These are phyloP conservation scores for Spodoptera litura DNA, from an alignment of 1,140 invertebrate genomes.

Conservation along the genomic window DNA sequence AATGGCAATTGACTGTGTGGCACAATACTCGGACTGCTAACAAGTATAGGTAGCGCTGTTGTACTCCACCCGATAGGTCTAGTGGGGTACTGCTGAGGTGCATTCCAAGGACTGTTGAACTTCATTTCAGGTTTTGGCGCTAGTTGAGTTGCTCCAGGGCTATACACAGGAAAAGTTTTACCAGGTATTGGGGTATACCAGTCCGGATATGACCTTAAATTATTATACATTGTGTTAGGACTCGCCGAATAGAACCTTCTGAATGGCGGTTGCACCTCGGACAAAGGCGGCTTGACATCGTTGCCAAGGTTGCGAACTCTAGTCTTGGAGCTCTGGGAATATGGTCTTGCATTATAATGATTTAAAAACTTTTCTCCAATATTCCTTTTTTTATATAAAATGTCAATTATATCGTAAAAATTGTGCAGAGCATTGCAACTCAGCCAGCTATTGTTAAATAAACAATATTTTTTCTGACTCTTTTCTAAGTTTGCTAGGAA, in stretches of 20 bases:
- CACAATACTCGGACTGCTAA: constrained; percentile 11
- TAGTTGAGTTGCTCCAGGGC: not conserved
- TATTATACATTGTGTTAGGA: not conserved
- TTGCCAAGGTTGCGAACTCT: not conserved
- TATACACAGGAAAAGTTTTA: not conserved
- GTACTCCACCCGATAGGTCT: not conserved
- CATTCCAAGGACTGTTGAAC: not conserved
- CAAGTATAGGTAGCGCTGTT: not conserved
- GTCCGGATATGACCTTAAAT: not conserved
- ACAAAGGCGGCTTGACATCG: not conserved
- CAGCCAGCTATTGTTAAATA: not conserved
- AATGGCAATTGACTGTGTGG: constrained; percentile 5
- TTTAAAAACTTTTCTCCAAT: not conserved
- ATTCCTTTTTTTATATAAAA: not conserved
- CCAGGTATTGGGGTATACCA: not conserved
- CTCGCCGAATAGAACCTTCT: not conserved
- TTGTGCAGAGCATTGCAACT: not conserved
- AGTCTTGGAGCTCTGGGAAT: not conserved
- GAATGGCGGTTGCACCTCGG: not conserved
- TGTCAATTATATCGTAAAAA: constrained; percentile 6
- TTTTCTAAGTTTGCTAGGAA: not conserved
- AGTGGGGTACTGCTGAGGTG: not conserved
- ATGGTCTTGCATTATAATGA: not conserved
- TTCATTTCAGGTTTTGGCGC: not conserved
- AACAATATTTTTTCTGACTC: constrained; percentile 1